Conservation (phyloP, 1,140 invertebrate species). For the Drosophila mauritiana region DNA sequence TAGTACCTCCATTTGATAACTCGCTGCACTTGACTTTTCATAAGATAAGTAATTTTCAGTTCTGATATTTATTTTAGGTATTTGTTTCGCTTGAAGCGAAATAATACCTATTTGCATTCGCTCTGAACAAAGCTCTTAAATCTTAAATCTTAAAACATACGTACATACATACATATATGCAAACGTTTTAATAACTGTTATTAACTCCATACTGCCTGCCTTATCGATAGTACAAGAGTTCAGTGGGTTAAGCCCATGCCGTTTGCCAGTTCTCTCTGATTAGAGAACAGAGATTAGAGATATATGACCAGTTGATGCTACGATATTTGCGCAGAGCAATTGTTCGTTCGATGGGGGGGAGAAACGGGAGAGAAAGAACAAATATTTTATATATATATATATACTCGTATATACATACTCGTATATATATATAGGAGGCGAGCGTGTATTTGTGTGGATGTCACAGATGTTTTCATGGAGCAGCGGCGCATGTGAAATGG, state of each 20-base stretch:
- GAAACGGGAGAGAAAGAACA: slow-evolving; percentile 18
- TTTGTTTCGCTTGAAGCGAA: no score
- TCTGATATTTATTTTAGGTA: no score
- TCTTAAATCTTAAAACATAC: no score
- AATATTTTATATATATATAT: not conserved
- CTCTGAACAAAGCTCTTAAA: no score
- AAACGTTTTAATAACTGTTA: no score
- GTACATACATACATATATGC: no score
- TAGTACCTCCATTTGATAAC: slow-evolving; percentile 10
- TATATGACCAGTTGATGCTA: slow-evolving; percentile 1
- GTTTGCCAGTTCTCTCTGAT: slow-evolving; percentile 5
- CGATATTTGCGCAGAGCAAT: slow-evolving; percentile 19
- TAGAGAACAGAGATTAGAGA: slow-evolving; percentile 26
- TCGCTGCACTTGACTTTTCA: not conserved
- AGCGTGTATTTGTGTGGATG: not conserved
- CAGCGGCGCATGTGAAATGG: slow-evolving; percentile 14
- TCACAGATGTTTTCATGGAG: slow-evolving; percentile 23
- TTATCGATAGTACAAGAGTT: slow-evolving; percentile 3
- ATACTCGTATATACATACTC: not conserved
- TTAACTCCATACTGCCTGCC: no score
- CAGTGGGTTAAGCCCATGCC: slow-evolving; percentile 20
- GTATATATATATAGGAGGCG: not conserved
- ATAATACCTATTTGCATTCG: no score
- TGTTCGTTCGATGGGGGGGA: slow-evolving; percentile 4
- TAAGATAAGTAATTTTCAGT: no score